These are phyloP conservation scores for Sebastes diploproa DNA, from an alignment of 2,797 vertebrate species.

Conservation along the genomic window DNA sequence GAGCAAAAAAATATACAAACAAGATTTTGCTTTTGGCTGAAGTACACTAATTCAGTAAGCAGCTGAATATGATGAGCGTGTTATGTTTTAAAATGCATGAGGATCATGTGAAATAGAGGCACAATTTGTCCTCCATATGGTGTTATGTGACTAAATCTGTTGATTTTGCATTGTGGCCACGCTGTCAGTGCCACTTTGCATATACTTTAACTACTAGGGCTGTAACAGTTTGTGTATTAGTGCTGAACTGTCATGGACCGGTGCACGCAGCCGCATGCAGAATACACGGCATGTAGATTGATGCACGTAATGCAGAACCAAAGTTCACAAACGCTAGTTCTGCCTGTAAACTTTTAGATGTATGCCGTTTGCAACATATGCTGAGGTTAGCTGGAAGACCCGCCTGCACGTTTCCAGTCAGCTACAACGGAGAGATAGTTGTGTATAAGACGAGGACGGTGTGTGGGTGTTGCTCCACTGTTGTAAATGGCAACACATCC, in stretches of 20 bases:
- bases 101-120: neutral
- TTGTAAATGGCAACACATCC: neutral
- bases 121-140: conserved; percentile 1
- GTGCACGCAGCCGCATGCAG: neutral
- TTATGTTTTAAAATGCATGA: conserved; percentile 9
- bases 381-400: no score
- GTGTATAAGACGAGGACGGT: neutral
- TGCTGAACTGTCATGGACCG: neutral
- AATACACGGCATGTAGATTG: neutral
- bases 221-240: neutral
- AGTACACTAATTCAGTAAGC: conserved; percentile 6
- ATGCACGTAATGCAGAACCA: neutral
- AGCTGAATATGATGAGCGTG: neutral
- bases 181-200: neutral
- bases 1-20: conserved; percentile 13
- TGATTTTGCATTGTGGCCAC: neutral
- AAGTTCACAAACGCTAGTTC: neutral
- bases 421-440: neutral
- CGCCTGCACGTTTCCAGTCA: no score
- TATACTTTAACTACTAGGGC: neutral
- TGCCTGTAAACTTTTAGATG: neutral
- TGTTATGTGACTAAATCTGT: neutral
- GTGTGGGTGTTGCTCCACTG: neutral
- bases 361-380: neutral
- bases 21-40: neutral